Percentiles rank a stretch among this genome's conserved stretches.
Conservation (phyloP, 2,113 vertebrate genomes). For the Falco punctatus region DNA sequence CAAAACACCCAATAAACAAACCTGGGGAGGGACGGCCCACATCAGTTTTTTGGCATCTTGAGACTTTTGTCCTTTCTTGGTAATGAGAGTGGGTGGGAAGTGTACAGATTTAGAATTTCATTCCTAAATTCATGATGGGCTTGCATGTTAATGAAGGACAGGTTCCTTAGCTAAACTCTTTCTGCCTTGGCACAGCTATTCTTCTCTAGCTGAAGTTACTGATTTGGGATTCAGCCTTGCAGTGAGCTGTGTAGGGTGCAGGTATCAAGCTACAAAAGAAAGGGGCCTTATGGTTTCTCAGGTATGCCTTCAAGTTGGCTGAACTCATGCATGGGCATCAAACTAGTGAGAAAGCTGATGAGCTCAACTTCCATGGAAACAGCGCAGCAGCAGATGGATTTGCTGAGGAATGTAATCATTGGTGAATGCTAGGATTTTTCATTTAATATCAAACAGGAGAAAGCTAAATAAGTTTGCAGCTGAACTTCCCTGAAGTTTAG, state of each 20-base stretch:
- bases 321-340: neutral
- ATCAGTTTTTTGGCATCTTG: neutral
- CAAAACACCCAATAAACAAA: neutral
- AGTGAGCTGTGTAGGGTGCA: neutral
- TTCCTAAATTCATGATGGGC: neutral
- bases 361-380: neutral
- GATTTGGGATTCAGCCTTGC: neutral
- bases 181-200: neutral
- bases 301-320: neutral
- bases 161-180: neutral
- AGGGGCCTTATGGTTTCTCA: neutral
- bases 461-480: neutral
- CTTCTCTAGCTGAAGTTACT: neutral
- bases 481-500: neutral
- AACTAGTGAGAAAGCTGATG: neutral
- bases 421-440: neutral
- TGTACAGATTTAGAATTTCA: neutral
- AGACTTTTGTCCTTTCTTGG: neutral
- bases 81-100: neutral
- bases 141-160: neutral
- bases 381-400: neutral
- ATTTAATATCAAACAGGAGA: neutral
- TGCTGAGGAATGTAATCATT: neutral
- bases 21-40: neutral
- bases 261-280: neutral